phyloP scores from a whole-genome alignment of 2,888 invertebrate genomes.

The Reticulitermes lucifugus region DNA sequence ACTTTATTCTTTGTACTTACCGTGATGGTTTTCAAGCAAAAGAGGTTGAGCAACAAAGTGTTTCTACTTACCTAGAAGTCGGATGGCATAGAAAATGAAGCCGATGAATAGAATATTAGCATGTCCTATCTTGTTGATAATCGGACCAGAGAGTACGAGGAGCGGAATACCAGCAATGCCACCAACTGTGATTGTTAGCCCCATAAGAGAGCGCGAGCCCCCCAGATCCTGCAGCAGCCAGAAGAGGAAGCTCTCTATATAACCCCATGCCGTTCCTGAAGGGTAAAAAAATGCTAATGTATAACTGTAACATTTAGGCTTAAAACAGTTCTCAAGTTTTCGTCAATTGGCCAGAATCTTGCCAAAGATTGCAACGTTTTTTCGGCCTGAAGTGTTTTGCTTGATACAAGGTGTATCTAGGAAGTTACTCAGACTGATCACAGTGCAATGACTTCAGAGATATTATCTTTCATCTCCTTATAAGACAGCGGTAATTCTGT shows the following conservation, averaged over 20 bases:
- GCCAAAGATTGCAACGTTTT: no score
- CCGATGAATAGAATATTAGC: slow-evolving; percentile 83
- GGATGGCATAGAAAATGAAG: slow-evolving; percentile 79
- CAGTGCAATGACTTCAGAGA: no score
- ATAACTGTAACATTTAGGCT: neutral
- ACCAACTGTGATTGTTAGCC: slow-evolving; percentile 82
- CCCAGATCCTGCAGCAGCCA: slow-evolving; percentile 84
- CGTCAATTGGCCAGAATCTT: no score
- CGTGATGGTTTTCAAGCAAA: no score
- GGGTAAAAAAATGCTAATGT: neutral
- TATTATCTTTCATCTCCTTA: no score
- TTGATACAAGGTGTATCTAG: no score
- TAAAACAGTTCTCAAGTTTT: neutral
- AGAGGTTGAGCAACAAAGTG: neutral
- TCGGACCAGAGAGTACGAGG: slow-evolving; percentile 80
- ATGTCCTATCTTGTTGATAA: slow-evolving; percentile 78
- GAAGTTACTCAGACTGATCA: no score
- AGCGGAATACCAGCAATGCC: slow-evolving; percentile 81
- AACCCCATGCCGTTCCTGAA: slow-evolving; percentile 84
- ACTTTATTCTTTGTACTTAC: no score
- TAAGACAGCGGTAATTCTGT: no score
- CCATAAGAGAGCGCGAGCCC: slow-evolving; percentile 81
- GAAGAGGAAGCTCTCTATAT: slow-evolving; percentile 84
- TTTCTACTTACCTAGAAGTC: slow-evolving; percentile 72
- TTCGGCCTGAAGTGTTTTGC: no score